Evolutionary conservation across 2,113 vertebrate species (phyloP), one percentile per base, ranked within the genome.

Genomic region (Telmatochromis brichardi): DNA sequence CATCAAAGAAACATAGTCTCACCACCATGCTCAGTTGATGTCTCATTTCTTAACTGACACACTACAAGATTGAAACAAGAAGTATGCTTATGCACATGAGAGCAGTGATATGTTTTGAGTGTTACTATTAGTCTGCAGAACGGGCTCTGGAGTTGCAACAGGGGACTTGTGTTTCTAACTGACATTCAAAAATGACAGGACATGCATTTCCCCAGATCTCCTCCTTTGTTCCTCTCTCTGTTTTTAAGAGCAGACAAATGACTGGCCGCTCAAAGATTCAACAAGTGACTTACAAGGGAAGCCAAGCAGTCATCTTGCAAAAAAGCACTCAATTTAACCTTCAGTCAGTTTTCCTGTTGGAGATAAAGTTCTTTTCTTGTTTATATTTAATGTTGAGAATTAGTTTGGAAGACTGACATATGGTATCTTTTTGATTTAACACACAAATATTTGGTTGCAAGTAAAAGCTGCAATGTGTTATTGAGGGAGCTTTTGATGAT

Each of bases 31-130:
- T 82, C 68, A 12, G 13, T 81, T 91, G 35, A 91, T 58, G 73
- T 90, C 54, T 90, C 23, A 89, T 13, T 90, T 21, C 58, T 55
- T 63, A 31, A 65, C 57, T 84, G 58, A 57, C 78, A 31, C n/a
- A 31, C 17, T 50, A 54, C 84, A 86, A 93, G 90, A 68, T 92
- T 90, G 28, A 90, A 83, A 82, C 31, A 83, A 60, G 84, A 50
- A 81, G 84, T 17, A 11, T 65, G 88, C 51, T 17, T 10, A 63
- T 37, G 26, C 14, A 42, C 42, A 65, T 45, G 47, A 54, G 53
- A 37, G 54, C 33, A 35, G 78, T 78, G 53, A 88, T 68, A 55
- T 86, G 80, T 79, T 87, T 35, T 9, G 8, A 80, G 80, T 78
- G 86, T 83, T 65, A 23, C 40, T 86, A 89, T 86, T 82, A 51